These are phyloP conservation scores for Empidonax alnorum DNA, from an alignment of 2,113 vertebrate species.

Conservation along the genomic window DNA sequence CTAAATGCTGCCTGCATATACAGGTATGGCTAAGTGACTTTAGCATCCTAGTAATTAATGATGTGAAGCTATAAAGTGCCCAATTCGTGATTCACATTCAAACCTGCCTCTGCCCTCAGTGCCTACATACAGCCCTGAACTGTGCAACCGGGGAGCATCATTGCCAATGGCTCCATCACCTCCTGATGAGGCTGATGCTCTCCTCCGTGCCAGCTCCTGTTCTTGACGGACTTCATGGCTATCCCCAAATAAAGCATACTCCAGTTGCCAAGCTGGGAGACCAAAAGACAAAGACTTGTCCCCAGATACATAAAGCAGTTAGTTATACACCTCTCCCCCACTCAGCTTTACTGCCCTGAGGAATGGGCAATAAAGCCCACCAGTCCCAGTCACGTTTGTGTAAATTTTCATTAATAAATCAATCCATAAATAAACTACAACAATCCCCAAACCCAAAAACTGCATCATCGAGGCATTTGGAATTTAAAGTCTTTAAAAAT, in stretches of 20 bases:
- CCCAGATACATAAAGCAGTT: not conserved
- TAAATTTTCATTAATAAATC: not conserved
- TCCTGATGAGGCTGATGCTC: not conserved
- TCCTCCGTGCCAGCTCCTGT: not conserved
- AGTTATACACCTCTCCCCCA: not conserved
- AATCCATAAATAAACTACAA: not conserved
- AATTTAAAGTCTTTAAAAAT: not conserved
- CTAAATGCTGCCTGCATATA: not conserved
- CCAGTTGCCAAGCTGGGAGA: not conserved
- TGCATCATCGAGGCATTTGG: fast-evolving
- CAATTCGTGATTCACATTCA: not conserved
- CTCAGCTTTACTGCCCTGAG: not conserved
- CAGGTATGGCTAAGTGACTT: not conserved
- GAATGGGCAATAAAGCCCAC: not conserved
- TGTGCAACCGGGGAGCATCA: not conserved
- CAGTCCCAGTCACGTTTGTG: not conserved
- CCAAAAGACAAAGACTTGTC: not conserved
- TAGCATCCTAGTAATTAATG: not conserved
- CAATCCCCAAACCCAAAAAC: not conserved
- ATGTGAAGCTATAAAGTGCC: not conserved
- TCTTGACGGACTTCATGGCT: not conserved
- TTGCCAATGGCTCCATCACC: not conserved
- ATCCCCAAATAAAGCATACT: not conserved
- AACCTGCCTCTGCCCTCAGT: not conserved
- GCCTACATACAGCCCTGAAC: not conserved